Conservation (phyloP, 2,113 vertebrate species). For the Mormyrus iriodes region DNA sequence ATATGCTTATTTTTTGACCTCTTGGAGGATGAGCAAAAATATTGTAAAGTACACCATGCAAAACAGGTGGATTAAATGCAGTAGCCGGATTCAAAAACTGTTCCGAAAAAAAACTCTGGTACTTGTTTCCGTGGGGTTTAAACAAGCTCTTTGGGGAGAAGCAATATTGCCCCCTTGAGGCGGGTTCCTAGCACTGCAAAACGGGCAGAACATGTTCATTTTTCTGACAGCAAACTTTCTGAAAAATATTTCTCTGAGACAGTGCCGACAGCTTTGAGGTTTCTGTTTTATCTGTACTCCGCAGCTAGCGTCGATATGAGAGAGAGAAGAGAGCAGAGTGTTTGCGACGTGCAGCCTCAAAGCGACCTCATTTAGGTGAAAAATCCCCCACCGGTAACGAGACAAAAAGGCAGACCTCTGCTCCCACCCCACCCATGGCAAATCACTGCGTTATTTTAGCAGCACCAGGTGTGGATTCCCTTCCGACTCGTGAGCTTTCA, state of each 20-base stretch:
- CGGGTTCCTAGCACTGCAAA: neutral
- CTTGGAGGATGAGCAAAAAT: neutral
- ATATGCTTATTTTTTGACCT: neutral
- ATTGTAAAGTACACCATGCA: neutral
- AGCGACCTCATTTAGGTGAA: conserved; percentile 11
- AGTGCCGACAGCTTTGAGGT: neutral
- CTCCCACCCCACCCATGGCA: neutral
- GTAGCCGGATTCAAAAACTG: neutral
- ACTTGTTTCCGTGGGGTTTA: neutral
- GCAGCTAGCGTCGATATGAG: neutral
- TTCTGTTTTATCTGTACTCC: neutral
- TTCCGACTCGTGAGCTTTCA: neutral
- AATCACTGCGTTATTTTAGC: neutral
- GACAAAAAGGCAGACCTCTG: neutral
- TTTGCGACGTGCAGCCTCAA: neutral
- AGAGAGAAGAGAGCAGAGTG: neutral
- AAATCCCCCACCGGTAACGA: neutral
- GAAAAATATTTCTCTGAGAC: neutral
- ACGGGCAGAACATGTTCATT: neutral
- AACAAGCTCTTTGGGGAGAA: conserved; percentile 12
- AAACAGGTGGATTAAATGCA: neutral
- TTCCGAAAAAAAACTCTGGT: neutral
- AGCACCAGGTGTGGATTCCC: neutral
- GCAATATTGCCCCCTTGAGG: conserved; percentile 36
- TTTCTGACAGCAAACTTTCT: neutral